Evolutionary conservation across 2,113 vertebrate genomes (phyloP).

Genomic region (Sclerurus mexicanus): DNA sequence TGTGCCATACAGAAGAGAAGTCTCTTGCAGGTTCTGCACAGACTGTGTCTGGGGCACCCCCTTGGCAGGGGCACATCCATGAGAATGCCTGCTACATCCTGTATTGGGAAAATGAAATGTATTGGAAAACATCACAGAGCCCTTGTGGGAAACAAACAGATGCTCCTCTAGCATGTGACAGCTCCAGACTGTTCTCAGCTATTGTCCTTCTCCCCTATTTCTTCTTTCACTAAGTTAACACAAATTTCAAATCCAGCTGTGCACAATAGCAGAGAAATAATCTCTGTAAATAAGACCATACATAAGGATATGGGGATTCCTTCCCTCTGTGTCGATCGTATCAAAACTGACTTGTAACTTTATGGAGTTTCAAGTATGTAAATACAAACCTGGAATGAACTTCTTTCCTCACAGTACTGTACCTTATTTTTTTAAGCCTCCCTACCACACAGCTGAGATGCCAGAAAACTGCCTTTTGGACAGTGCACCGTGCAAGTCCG

Average conservation of each 20-base stretch:
- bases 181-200: too few species aligned
- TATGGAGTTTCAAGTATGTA: neutral
- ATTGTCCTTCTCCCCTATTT: neutral
- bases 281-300: neutral
- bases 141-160: neutral
- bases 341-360: neutral
- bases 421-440: neutral
- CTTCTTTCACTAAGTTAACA: neutral
- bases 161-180: rapidly evolving
- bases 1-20: neutral
- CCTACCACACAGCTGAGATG: neutral
- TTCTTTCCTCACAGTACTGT: neutral
- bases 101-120: too few species aligned
- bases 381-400: neutral
- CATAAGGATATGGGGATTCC: rapidly evolving
- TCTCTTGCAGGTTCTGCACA: neutral
- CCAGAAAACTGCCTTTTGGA: neutral
- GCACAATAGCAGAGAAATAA: neutral
- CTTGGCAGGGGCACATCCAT: neutral
- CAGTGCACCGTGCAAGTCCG: neutral
- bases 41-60: neutral
- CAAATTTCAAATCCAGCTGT: neutral
- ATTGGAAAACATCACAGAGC: neutral
- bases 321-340: neutral
- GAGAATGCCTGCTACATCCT: rapidly evolving